These are phyloP conservation scores for Danio tinwini DNA, from an alignment of 2,797 vertebrate species.

Conservation along the genomic window DNA sequence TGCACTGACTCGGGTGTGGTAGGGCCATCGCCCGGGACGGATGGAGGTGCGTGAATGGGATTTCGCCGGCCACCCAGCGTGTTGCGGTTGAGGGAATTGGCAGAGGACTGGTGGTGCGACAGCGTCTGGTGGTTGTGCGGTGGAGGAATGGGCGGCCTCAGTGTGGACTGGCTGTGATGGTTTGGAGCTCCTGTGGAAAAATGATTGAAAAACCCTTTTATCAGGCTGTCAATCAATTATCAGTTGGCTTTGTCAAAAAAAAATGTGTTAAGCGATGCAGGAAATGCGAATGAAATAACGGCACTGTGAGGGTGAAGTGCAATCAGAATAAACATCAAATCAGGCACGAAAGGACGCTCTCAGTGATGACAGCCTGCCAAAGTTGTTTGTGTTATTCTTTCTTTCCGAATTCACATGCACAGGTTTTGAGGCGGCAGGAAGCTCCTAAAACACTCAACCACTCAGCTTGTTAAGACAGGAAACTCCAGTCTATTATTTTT, in stretches of 20 bases:
- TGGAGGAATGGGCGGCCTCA: conserved; percentile 93
- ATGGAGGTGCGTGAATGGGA: conserved; percentile 88
- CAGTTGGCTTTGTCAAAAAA: conserved; percentile 32
- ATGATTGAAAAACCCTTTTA: conserved; percentile 35
- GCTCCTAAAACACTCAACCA: conserved; percentile 36
- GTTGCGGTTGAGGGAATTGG: conserved; percentile 98
- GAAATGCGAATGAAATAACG: conserved; percentile 28
- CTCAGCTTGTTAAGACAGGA: conserved; percentile 54
- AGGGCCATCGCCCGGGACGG: conserved; percentile 89
- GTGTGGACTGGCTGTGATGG: conserved; percentile 95
- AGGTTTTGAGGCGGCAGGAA: conserved; percentile 29
- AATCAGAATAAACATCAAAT: conserved; percentile 53
- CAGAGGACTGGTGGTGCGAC: conserved; percentile 93
- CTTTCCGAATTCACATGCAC: conserved; percentile 38
- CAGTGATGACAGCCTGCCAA: conserved; percentile 43
- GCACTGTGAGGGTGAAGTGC: conserved; percentile 45
- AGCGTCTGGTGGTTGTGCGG: conserved; percentile 96
- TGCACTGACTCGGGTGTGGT: conserved; percentile 96
- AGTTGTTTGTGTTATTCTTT: conserved; percentile 49
- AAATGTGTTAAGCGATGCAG: conserved; percentile 35
- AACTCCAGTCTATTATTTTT: conserved; percentile 45
- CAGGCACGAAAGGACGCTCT: conserved; percentile 42
- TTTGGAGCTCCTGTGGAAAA: conserved; percentile 86
- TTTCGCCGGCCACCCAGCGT: conserved; percentile 92
- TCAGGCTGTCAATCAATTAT: conserved; percentile 42